Conservation (phyloP, 2,888 invertebrate genomes). For the Cylindroiulus punctatus region DNA sequence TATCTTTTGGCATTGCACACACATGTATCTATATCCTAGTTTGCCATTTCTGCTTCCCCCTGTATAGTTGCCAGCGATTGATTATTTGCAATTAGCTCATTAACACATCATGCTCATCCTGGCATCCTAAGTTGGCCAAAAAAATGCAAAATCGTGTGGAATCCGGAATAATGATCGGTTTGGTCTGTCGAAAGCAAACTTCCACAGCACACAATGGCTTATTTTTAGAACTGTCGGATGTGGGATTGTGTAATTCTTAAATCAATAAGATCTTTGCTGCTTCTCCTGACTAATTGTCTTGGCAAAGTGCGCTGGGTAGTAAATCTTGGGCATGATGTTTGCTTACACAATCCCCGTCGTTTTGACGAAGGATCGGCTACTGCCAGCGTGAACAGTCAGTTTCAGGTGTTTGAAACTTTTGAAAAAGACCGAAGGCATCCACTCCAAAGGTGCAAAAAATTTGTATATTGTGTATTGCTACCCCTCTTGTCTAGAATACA, state of each 20-base stretch:
- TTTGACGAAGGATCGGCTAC: background rate
- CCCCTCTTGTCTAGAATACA: too few relatives aligned
- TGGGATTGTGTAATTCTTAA: constrained; percentile 7
- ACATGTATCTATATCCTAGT: too few relatives aligned
- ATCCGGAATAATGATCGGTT: background rate
- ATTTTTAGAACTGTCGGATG: background rate
- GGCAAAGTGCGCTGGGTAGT: background rate
- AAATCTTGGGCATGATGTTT: background rate
- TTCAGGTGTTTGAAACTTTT: background rate
- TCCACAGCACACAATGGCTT: background rate
- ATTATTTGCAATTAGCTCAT: background rate
- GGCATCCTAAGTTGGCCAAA: background rate
- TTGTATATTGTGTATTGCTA: too few relatives aligned
- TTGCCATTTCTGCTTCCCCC: background rate
- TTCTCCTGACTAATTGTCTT: background rate
- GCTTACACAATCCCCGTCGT: background rate
- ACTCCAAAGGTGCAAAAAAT: too few relatives aligned
- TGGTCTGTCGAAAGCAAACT: background rate
- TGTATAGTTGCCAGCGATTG: background rate
- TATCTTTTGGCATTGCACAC: too few relatives aligned
- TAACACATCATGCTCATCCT: background rate
- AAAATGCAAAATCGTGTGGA: background rate
- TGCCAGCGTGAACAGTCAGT: background rate
- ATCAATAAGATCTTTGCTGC: constrained; percentile 1
- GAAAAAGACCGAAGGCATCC: background rate